These are phyloP conservation scores for Baronia brevicornis DNA, from an alignment of 2,888 invertebrate genomes.

Conservation along the genomic window DNA sequence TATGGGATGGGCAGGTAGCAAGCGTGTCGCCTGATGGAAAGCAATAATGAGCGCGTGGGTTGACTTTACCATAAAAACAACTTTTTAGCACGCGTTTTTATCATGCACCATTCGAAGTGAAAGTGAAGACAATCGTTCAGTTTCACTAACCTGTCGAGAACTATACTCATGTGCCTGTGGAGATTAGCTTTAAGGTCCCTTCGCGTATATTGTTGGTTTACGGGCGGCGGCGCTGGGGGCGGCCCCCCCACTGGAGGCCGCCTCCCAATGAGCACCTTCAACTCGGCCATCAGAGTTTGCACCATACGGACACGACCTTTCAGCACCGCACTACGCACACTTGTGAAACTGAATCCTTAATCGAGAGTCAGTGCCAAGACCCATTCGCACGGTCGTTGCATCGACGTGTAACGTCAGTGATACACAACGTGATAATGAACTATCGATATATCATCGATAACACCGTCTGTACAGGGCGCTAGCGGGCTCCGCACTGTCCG, in stretches of 20 bases:
- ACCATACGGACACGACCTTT: conserved; percentile 69
- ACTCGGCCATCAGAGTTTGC: conserved; percentile 70
- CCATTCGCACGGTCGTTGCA: conserved; percentile 65
- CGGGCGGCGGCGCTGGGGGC: conserved; percentile 32
- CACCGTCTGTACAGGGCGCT: conserved; percentile 64
- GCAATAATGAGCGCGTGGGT: too few species aligned
- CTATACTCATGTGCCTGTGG: conserved; percentile 72
- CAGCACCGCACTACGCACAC: conserved; percentile 52
- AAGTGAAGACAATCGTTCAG: conserved; percentile 2
- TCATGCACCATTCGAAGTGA: background rate
- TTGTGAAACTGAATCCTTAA: conserved; percentile 53
- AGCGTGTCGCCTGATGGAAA: too few species aligned
- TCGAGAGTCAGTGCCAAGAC: conserved; percentile 63
- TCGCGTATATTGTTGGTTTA: conserved; percentile 59
- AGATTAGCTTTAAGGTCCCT: conserved; percentile 70
- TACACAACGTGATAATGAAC: conserved; percentile 57
- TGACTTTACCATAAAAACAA: too few species aligned
- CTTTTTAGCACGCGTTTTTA: too few species aligned
- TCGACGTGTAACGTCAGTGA: conserved; percentile 55
- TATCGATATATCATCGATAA: conserved; percentile 60
- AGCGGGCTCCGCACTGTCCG: conserved; percentile 64
- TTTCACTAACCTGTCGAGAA: conserved; percentile 67
- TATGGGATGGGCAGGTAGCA: too few species aligned
- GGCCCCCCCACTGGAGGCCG: conserved; percentile 56
- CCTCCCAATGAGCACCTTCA: conserved; percentile 72